Conservation (phyloP, 2,113 vertebrate species). For the Nothobranchius furzeri region DNA sequence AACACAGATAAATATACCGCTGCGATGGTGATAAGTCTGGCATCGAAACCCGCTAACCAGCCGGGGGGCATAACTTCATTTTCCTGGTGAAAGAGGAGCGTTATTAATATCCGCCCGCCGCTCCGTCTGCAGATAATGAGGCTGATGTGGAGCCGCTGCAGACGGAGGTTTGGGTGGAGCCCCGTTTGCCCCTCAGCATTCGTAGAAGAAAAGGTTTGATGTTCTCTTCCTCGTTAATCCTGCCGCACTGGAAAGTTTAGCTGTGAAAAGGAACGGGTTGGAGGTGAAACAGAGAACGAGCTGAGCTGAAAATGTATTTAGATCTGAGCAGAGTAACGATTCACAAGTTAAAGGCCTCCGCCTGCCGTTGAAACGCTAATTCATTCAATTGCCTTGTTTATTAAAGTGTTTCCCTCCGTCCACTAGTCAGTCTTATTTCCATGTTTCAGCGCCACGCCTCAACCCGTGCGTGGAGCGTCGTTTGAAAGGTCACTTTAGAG, state of each 20-base stretch:
- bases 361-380: background rate
- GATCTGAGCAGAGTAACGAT: too few relatives aligned
- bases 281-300: background rate
- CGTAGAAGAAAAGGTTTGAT: background rate
- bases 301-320: too few relatives aligned
- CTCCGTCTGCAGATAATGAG: conserved; percentile 46
- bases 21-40: conserved; percentile 49
- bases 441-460: too few relatives aligned
- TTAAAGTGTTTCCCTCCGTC: too few relatives aligned
- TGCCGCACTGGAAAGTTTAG: background rate
- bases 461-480: too few relatives aligned
- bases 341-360: too few relatives aligned
- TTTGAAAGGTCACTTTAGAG: too few relatives aligned
- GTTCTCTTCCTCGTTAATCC: conserved; percentile 1
- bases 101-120: conserved; percentile 52
- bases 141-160: conserved; percentile 29
- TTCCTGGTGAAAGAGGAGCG: conserved; percentile 35
- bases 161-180: conserved; percentile 35
- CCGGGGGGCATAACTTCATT: conserved; percentile 56
- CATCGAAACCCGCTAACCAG: conserved; percentile 54
- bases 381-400: too few relatives aligned
- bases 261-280: background rate
- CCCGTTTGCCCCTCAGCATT: conserved; percentile 12
- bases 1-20: conserved; percentile 52
- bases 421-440: too few relatives aligned